A percentile compares a stretch with the other conserved stretches of the same genome.
These are phyloP conservation scores for Homarus americanus DNA, from an alignment of 1,140 invertebrate species.

Conservation along the genomic window DNA sequence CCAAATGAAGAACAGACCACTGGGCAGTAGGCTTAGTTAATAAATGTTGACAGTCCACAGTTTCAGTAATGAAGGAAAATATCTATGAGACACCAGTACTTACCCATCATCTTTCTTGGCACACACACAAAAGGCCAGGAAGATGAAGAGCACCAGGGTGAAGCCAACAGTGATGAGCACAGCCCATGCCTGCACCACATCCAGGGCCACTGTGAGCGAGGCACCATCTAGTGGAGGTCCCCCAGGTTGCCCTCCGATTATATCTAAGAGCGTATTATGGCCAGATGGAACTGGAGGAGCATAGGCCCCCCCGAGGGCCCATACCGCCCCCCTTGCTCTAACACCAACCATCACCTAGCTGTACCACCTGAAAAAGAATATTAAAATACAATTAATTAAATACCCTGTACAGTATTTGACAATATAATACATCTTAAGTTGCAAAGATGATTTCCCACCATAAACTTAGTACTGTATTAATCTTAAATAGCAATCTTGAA, in stretches of 20 bases:
- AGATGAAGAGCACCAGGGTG: slow-evolving; percentile 73
- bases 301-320: slow-evolving; percentile 67
- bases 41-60: too few relatives aligned
- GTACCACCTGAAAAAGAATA: slow-evolving; percentile 19
- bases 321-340: slow-evolving; percentile 49
- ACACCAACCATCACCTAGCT: slow-evolving; percentile 66
- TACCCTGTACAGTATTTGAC: too few relatives aligned
- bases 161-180: slow-evolving; percentile 73
- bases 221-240: slow-evolving; percentile 64
- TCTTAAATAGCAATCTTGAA: too few relatives aligned
- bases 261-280: slow-evolving; percentile 29
- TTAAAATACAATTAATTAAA: too few relatives aligned
- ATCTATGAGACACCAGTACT: too few relatives aligned
- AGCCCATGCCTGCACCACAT: slow-evolving; percentile 74
- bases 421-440: too few relatives aligned
- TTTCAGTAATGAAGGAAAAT: too few relatives aligned
- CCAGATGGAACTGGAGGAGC: slow-evolving; percentile 17
- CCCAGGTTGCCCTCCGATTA: slow-evolving; percentile 43
- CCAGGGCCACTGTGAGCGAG: slow-evolving; percentile 72
- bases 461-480: too few relatives aligned
- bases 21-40: too few relatives aligned
- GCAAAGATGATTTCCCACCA: too few relatives aligned
- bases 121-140: slow-evolving; percentile 74
- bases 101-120: slow-evolving; percentile 74
- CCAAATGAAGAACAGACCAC: too few relatives aligned